phyloP scores from a whole-genome alignment of 2,797 vertebrate species.

The Eulemur mongoz region DNA sequence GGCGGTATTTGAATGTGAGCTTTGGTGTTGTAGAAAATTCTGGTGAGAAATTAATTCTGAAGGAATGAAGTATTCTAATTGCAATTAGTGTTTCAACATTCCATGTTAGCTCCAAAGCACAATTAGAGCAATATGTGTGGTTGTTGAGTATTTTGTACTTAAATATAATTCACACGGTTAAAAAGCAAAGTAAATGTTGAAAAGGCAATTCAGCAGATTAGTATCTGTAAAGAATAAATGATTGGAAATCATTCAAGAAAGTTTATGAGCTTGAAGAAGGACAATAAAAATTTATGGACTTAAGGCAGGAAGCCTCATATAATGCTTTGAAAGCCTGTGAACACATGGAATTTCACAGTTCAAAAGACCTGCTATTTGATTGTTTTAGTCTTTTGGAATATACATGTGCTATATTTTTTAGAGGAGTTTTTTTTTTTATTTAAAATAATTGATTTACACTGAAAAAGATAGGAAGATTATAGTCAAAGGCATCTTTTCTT shows the following conservation, averaged over 20 bases:
- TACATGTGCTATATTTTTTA: not conserved
- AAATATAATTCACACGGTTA: slow-evolving; percentile 28
- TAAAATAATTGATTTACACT: not conserved
- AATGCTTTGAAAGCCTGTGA: slow-evolving; percentile 22
- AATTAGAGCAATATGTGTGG: slow-evolving; percentile 32
- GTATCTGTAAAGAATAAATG: slow-evolving; percentile 55
- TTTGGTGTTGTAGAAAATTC: not conserved
- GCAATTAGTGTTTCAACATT: slow-evolving; percentile 25
- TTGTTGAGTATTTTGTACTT: slow-evolving; percentile 16
- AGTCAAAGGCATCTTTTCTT: not conserved
- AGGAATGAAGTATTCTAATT: not conserved
- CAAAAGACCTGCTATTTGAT: not conserved
- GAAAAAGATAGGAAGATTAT: not conserved
- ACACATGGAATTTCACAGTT: slow-evolving; percentile 52
- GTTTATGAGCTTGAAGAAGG: slow-evolving; percentile 60
- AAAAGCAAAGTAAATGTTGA: slow-evolving; percentile 50
- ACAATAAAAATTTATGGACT: slow-evolving; percentile 75
- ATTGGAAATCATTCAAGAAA: slow-evolving; percentile 65
- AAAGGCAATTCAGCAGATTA: slow-evolving; percentile 59
- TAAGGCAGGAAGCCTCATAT: slow-evolving; percentile 15
- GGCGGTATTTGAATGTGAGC: not conserved
- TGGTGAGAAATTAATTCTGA: slow-evolving; percentile 3
- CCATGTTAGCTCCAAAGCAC: not conserved
- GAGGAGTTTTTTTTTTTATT: not conserved
- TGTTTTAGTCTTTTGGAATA: not conserved